These are phyloP conservation scores for Temnopleurus reevesii DNA, from an alignment of 53 echinoderm and acorn worm genomes.

Conservation along the genomic window DNA sequence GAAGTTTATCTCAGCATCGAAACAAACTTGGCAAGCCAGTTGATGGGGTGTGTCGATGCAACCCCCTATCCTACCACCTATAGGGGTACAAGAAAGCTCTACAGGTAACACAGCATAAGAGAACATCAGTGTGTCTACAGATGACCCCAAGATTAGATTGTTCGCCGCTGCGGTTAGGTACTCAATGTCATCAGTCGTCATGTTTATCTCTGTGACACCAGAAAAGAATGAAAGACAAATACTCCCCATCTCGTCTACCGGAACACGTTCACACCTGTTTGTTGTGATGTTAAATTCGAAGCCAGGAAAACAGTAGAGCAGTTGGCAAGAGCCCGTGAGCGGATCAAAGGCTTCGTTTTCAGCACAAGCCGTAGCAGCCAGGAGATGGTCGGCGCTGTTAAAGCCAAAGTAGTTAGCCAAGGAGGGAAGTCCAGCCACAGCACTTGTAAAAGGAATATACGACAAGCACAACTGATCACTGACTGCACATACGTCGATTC, in stretches of 20 bases:
- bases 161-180: neutral
- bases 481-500: neutral
- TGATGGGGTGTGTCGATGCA: neutral
- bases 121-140: neutral
- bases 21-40: neutral
- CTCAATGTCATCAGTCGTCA: neutral
- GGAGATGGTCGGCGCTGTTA: neutral
- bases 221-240: neutral
- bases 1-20: neutral
- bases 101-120: neutral
- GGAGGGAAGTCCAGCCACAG: neutral
- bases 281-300: neutral
- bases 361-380: neutral
- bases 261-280: neutral
- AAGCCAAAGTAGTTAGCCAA: neutral
- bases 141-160: neutral
- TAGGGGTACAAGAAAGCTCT: neutral
- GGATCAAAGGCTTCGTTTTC: constrained; percentile 30
- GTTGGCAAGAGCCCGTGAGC: neutral
- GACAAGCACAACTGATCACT: neutral
- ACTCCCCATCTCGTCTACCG: neutral
- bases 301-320: neutral
- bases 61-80: too few species aligned
- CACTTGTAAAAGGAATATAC: neutral
- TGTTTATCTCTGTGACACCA: neutral